phyloP scores from a whole-genome alignment of 2,888 invertebrate genomes.

The Hylaea fasciaria region DNA sequence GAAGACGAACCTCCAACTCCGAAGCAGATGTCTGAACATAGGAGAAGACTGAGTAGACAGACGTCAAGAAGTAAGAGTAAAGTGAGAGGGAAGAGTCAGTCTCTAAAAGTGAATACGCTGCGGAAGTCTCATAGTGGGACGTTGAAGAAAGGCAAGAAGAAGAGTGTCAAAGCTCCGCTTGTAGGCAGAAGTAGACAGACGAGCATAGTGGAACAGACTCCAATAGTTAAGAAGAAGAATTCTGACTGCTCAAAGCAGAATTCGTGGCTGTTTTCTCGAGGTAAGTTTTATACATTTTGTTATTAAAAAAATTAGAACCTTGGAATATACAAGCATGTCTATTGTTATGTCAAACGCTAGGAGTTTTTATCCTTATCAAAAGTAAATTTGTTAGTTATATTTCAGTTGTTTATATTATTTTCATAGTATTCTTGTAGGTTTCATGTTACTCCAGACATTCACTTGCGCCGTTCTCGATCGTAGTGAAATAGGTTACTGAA shows the following conservation, averaged over 20 bases:
- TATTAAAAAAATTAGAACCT: neutral
- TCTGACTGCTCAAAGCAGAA: constrained; percentile 69
- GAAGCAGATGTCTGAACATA: constrained; percentile 69
- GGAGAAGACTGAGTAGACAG: constrained; percentile 75
- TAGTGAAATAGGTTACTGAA: constrained; percentile 21
- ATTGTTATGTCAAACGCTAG: neutral
- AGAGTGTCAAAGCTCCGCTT: constrained; percentile 66
- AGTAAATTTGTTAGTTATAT: neutral
- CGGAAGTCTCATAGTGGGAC: constrained; percentile 80
- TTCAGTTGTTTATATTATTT: too few species aligned
- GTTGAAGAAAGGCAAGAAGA: constrained; percentile 77
- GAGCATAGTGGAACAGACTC: constrained; percentile 73
- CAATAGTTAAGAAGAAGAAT: constrained; percentile 70
- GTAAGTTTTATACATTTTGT: constrained; percentile 52
- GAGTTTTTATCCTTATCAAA: neutral
- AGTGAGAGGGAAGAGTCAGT: constrained; percentile 77
- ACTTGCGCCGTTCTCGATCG: neutral
- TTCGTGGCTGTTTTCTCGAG: constrained; percentile 77
- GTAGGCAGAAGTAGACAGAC: constrained; percentile 72
- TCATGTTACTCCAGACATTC: neutral
- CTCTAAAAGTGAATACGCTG: constrained; percentile 75
- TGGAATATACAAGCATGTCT: too few species aligned
- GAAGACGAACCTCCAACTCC: constrained; percentile 71
- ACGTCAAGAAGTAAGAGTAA: constrained; percentile 80
- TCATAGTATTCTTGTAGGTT: neutral